Evolutionary conservation across 2,888 invertebrate species (phyloP).

Genomic region (Heliconius aoede): DNA sequence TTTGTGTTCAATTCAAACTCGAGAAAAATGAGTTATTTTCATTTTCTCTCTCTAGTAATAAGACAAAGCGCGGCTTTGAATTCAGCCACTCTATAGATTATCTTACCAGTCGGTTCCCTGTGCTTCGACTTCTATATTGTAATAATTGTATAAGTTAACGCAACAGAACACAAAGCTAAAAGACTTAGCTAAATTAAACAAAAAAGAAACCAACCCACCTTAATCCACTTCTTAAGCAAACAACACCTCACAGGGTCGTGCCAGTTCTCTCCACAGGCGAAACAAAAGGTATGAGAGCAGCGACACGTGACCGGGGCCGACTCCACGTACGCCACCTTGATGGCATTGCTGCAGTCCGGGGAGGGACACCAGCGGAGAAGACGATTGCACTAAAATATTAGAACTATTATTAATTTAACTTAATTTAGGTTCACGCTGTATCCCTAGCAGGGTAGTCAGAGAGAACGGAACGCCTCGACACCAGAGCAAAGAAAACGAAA

Average conservation of each 20-base stretch:
- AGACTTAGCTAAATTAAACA: not conserved
- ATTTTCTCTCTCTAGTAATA: too few relatives aligned
- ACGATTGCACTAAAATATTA: slow-evolving; percentile 91
- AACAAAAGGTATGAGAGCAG: slow-evolving; percentile 97
- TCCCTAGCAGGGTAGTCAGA: too few relatives aligned
- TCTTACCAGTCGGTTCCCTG: not conserved
- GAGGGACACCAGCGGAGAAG: slow-evolving; percentile 99
- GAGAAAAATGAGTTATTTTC: too few relatives aligned
- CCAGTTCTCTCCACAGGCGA: slow-evolving; percentile 98
- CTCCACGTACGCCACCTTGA: slow-evolving; percentile 96
- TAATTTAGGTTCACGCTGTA: too few relatives aligned
- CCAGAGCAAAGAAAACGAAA: too few relatives aligned
- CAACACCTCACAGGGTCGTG: slow-evolving; percentile 99
- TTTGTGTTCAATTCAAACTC: too few relatives aligned
- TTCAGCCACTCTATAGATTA: not conserved
- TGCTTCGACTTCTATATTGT: not conserved
- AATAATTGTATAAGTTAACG: too few relatives aligned
- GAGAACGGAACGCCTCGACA: too few relatives aligned
- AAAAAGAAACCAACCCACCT: slow-evolving; percentile 69
- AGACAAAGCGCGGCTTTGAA: too few relatives aligned
- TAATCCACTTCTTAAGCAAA: slow-evolving; percentile 97
- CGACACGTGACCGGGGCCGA: slow-evolving; percentile 95
- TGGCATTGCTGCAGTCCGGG: slow-evolving; percentile 98
- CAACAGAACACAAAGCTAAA: too few relatives aligned
- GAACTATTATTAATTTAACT: too few relatives aligned